These are phyloP conservation scores for Oreocharis arfaki DNA, from an alignment of 2,113 vertebrate species.

Conservation along the genomic window DNA sequence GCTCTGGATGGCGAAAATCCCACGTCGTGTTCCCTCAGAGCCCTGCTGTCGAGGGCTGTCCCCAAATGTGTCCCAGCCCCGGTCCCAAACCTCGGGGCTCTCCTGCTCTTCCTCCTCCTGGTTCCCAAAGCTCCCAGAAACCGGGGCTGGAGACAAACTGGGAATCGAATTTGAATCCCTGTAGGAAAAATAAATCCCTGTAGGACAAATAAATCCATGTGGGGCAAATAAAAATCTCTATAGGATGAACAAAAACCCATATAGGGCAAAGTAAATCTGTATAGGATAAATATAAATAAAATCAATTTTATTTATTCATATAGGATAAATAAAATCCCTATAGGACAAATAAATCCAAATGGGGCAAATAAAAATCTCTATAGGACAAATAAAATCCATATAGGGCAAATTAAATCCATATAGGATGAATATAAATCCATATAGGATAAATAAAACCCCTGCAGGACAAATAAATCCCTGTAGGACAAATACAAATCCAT, in stretches of 20 bases:
- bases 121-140: background rate
- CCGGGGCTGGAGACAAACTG: background rate
- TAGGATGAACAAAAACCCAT: too few species aligned
- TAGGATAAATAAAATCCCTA: background rate
- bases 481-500: background rate
- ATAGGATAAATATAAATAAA: background rate
- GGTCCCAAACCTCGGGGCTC: background rate
- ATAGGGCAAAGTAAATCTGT: background rate
- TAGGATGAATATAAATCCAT: background rate
- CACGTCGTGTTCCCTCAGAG: background rate
- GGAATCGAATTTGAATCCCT: background rate
- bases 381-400: background rate
- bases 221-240: background rate
- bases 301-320: background rate
- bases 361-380: background rate
- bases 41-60: background rate
- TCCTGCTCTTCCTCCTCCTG: background rate
- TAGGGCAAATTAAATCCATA: accelerated
- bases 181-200: background rate
- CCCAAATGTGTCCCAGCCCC: background rate
- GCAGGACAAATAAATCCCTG: background rate
- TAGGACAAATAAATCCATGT: background rate
- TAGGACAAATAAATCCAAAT: background rate
- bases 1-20: background rate
- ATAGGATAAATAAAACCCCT: background rate